phyloP scores from a whole-genome alignment of 2,113 vertebrate species.

The Sebastes schlegelii region DNA sequence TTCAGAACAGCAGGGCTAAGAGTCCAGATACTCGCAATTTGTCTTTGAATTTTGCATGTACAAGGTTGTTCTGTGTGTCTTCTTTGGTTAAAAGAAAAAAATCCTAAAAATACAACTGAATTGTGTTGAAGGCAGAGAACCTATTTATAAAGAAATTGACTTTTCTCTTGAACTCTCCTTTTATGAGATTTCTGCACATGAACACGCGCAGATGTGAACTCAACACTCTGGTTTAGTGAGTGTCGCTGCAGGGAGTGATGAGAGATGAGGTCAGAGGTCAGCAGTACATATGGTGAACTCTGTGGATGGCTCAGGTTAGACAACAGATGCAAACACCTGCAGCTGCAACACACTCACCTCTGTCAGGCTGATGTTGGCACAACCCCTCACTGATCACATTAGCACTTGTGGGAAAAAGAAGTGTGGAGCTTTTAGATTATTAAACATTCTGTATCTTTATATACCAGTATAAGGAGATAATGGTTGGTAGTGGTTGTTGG shows the following conservation, averaged over 20 bases:
- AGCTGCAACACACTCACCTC: slow-evolving; percentile 54
- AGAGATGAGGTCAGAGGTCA: slow-evolving; percentile 70
- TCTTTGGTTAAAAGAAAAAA: slow-evolving; percentile 4
- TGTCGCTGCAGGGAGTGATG: slow-evolving; percentile 47
- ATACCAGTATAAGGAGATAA: neutral
- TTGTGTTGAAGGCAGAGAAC: neutral
- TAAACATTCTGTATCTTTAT: neutral
- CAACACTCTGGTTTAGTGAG: slow-evolving; percentile 42
- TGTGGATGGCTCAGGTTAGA: slow-evolving; percentile 30
- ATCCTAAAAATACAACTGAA: neutral
- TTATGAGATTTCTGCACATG: slow-evolving; percentile 13
- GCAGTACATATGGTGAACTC: slow-evolving; percentile 54
- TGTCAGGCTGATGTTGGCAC: slow-evolving; percentile 40
- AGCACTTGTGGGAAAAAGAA: neutral
- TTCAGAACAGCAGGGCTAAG: neutral
- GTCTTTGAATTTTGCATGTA: neutral
- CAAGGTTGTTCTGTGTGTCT: neutral
- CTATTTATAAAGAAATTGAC: slow-evolving; percentile 1
- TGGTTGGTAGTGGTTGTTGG: neutral
- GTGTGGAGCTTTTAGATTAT: neutral
- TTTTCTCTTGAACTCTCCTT: slow-evolving; percentile 27
- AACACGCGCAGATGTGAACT: slow-evolving; percentile 24
- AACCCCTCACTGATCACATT: slow-evolving; percentile 10
- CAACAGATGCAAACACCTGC: slow-evolving; percentile 74
- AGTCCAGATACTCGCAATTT: neutral